Evolutionary conservation across 1,140 invertebrate species (phyloP).

Genomic region (Drosophila mauritiana): DNA sequence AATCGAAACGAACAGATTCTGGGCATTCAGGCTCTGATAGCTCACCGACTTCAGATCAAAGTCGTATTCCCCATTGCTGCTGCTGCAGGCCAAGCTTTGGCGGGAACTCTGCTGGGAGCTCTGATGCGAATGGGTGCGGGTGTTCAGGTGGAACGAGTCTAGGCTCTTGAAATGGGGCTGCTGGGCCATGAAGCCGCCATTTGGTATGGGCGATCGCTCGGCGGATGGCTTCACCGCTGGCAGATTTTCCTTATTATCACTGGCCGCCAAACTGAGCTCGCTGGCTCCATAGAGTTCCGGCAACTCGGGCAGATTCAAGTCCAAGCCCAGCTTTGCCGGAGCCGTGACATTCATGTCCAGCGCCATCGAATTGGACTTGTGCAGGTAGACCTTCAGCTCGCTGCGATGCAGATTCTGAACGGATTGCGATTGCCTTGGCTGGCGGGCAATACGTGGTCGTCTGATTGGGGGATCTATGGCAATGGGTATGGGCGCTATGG

Average conservation of each 20-base stretch:
- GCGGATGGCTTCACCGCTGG: neutral
- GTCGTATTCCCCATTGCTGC: constrained; percentile 67
- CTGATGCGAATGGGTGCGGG: constrained; percentile 3
- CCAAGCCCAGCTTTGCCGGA: constrained; percentile 31
- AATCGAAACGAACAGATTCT: constrained; percentile 82
- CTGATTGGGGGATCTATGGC: constrained; percentile 42
- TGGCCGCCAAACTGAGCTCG: constrained; percentile 60
- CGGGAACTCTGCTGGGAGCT: constrained; percentile 26
- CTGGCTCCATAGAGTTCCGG: constrained; percentile 72
- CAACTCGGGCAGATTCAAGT: constrained; percentile 65
- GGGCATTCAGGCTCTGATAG: constrained; percentile 77
- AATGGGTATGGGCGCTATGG: neutral
- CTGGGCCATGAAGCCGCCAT: constrained; percentile 54
- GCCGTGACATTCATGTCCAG: constrained; percentile 66
- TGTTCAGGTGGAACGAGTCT: constrained; percentile 54
- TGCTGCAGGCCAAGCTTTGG: constrained; percentile 45
- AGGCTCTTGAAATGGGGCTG: constrained; percentile 70
- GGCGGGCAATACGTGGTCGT: constrained; percentile 49
- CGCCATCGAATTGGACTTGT: constrained; percentile 75
- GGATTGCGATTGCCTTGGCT: constrained; percentile 72
- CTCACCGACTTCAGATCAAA: constrained; percentile 83
- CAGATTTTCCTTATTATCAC: constrained; percentile 60
- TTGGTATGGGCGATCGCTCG: constrained; percentile 21
- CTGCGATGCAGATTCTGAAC: constrained; percentile 79
- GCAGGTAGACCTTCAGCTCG: constrained; percentile 73